A percentile compares a stretch with the other conserved stretches of the same genome.
Conservation (phyloP, 1,140 invertebrate genomes). For the Aphaenogaster rudis region DNA sequence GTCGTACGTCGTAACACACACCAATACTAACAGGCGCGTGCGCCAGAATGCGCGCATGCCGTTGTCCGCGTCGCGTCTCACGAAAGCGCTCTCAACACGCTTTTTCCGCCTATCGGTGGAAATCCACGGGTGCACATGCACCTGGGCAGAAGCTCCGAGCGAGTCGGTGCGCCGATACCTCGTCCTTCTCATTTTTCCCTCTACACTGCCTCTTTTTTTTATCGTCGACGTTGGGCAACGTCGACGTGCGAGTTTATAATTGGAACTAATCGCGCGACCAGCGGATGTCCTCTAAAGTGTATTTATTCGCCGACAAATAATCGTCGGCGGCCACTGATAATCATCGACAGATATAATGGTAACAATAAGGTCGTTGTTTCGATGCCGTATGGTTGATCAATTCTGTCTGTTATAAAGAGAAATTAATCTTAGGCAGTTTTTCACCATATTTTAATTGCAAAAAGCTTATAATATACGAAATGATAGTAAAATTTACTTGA, state of each 20-base stretch:
- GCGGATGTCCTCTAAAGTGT: slow-evolving; percentile 12
- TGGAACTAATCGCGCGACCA: slow-evolving; percentile 30
- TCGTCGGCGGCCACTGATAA: not conserved
- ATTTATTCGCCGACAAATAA: slow-evolving; percentile 20
- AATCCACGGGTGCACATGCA: slow-evolving; percentile 13
- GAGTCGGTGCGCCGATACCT: not conserved
- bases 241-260: slow-evolving; percentile 30
- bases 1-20: slow-evolving; percentile 32
- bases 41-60: slow-evolving; percentile 38
- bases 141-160: slow-evolving; percentile 20
- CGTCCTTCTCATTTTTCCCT: not conserved
- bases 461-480: not conserved
- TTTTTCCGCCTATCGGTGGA: slow-evolving; percentile 36
- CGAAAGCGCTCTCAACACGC: slow-evolving; percentile 30
- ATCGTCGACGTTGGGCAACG: not conserved
- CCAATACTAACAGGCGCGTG: slow-evolving; percentile 7
- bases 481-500: not conserved
- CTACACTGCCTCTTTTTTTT: not conserved
- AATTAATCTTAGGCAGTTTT: not conserved
- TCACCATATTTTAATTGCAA: not conserved
- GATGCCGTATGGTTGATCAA: not conserved
- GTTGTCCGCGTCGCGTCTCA: slow-evolving; percentile 18
- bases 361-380: not conserved
- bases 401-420: not conserved
- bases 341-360: not conserved